phyloP scores from a whole-genome alignment of 2,888 invertebrate species.

The Eupithecia tripunctaria region DNA sequence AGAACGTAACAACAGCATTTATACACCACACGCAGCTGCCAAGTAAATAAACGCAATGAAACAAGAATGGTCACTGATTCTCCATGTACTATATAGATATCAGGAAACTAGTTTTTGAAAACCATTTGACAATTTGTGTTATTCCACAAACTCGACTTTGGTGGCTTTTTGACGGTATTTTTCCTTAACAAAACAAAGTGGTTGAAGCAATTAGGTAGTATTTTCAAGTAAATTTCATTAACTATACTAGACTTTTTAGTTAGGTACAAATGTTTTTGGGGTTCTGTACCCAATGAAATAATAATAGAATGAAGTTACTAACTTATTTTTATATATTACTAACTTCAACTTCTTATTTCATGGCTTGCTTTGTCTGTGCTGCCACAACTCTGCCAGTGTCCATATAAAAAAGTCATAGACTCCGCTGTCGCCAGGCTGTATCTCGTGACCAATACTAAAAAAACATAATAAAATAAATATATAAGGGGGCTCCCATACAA shows the following conservation, averaged over 20 bases:
- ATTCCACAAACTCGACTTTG: background rate
- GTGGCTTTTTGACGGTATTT: background rate
- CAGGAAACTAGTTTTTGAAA: slow-evolving; percentile 10
- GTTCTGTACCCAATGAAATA: too few relatives aligned
- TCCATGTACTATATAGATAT: slow-evolving; percentile 14
- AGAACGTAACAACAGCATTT: slow-evolving; percentile 27
- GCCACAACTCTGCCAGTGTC: too few relatives aligned
- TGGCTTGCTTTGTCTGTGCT: too few relatives aligned
- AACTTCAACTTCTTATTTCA: too few relatives aligned
- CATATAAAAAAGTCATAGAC: too few relatives aligned
- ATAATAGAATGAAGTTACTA: too few relatives aligned
- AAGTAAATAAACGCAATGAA: background rate
- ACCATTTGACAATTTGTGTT: background rate
- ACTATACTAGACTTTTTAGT: background rate
- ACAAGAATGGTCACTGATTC: slow-evolving; percentile 23
- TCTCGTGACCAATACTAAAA: too few relatives aligned
- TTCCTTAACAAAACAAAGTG: background rate
- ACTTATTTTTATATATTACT: too few relatives aligned
- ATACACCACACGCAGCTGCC: slow-evolving; percentile 26
- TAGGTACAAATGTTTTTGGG: too few relatives aligned
- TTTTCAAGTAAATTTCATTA: background rate
- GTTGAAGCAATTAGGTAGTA: background rate
- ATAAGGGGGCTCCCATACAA: too few relatives aligned
- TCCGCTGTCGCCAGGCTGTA: too few relatives aligned
- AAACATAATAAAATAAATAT: too few relatives aligned